Evolutionary conservation across 1,140 invertebrate genomes (phyloP), one percentile per base, ranked within the genome.

Genomic region (Antheraea pernyi): DNA sequence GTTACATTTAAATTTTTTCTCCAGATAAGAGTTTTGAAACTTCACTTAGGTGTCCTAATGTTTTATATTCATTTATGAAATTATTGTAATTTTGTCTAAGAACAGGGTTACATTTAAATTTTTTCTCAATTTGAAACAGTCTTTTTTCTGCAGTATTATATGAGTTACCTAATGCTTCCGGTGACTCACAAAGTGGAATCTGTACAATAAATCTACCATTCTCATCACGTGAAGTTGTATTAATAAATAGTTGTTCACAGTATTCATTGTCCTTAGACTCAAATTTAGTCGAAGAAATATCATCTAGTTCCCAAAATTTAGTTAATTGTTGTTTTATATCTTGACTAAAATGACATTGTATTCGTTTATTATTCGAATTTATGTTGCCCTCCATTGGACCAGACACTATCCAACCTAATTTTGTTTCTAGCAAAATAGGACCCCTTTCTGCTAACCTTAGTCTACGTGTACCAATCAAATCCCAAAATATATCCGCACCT

Each of bases 291-390:
- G n/a, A 18, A 19, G 3, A n/a, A 30, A 74, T 30, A 37, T 75
- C 66, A 69, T 79, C 75, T 5, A 82, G 18, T 59, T 81, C 77
- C 81, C 77, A 83, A 69, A 78, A 80, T 22, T 61, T 61, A 13
- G 19, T 61, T 60, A 60, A 60, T 59, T 59, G 58, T 10, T 16
- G 13, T 48, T 30, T 65, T 59, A 59, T 59, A 19, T 59, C 58
- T 16, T 59, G 58, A 59, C 58, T 59, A 59, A 59, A 59, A 59
- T 59, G 10, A n/a, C 58, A 59, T 22, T 61, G 59, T 59, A 59
- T 59, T 19, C n/a, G 8, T n/a, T 59, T 59, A 22, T 8, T 3
- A 8, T 19, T 19, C 8, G n/a, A 59, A 4, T 18, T 18, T 19
- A 59, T n/a, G 16, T 18, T 59, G 0, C n/a, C 7, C 7, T 8